Conservation (phyloP, 2,888 invertebrate genomes). For the Ophion costatus region DNA sequence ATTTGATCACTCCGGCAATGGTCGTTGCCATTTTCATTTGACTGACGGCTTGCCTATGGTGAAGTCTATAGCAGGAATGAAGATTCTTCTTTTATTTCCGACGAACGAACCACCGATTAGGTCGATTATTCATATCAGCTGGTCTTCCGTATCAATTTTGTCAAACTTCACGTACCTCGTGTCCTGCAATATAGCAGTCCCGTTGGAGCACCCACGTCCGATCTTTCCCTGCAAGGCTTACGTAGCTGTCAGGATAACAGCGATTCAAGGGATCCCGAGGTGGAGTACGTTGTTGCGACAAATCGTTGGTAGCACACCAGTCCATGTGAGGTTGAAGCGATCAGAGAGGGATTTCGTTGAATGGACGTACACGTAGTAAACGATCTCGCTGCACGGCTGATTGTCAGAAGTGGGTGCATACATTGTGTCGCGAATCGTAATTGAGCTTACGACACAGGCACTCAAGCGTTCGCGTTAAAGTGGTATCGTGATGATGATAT, state of each 20-base stretch:
- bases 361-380: conserved; percentile 43
- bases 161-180: no score
- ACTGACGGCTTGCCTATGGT: background rate
- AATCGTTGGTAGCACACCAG: conserved; percentile 13
- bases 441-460: background rate
- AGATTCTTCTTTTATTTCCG: background rate
- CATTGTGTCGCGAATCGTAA: conserved; percentile 8
- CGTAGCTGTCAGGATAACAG: background rate
- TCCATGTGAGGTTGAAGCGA: conserved; percentile 37
- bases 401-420: background rate
- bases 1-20: background rate
- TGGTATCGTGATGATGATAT: conserved; percentile 10
- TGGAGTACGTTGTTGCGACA: conserved; percentile 12
- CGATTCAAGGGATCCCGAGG: background rate
- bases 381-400: conserved; percentile 1
- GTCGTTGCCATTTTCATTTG: background rate
- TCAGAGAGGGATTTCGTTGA: conserved; percentile 49
- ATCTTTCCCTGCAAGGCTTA: no score
- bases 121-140: no score
- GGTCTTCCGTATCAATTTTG: no score
- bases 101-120: background rate
- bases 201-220: background rate
- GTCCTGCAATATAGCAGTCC: no score
- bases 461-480: background rate
- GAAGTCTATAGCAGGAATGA: background rate